Percentiles rank a stretch among this genome's conserved stretches.
Evolutionary conservation across 2,888 invertebrate species (phyloP).

Genomic region (Nowickia ferox): DNA sequence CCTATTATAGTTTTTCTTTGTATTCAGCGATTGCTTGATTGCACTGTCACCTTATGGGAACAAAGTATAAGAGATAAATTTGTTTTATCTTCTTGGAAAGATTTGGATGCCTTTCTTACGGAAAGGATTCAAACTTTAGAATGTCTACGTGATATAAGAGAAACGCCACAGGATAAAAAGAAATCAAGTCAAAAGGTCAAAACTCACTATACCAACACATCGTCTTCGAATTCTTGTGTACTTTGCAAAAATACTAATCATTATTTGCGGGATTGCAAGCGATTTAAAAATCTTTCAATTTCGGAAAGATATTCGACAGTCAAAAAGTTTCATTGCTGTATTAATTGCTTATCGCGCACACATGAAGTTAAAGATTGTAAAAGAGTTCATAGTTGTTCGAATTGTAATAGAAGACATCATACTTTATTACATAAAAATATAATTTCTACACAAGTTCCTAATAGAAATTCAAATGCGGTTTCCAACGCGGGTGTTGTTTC

Average conservation of each 20-base stretch:
- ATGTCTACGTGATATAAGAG: no score
- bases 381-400: slow-evolving; percentile 11
- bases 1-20: slow-evolving; percentile 1
- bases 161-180: neutral
- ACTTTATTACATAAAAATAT: neutral
- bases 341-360: neutral
- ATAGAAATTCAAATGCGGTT: neutral
- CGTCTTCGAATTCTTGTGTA: neutral
- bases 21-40: no score
- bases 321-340: neutral
- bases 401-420: neutral
- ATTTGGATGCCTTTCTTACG: no score
- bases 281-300: slow-evolving; percentile 6
- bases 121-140: neutral
- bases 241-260: neutral
- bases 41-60: no score
- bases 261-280: neutral
- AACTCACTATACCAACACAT: no score
- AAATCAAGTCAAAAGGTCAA: neutral
- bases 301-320: neutral
- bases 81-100: no score
- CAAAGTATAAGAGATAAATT: no score
- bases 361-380: neutral
- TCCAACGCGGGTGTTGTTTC: neutral
- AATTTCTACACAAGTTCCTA: neutral